phyloP scores from a whole-genome alignment of 2,797 vertebrate species.

The Clamator glandarius region DNA sequence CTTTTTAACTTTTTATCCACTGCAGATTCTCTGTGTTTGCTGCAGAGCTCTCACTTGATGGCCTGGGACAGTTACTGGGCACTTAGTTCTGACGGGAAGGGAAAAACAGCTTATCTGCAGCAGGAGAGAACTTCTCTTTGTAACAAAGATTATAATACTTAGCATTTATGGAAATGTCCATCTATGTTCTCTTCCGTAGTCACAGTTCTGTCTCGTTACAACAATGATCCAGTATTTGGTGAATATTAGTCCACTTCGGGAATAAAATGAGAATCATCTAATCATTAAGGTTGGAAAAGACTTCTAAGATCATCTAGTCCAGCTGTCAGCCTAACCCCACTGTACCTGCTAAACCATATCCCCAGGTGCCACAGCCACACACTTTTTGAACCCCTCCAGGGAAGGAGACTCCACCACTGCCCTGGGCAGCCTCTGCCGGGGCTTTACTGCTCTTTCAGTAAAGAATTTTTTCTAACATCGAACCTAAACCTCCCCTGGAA shows the following conservation, averaged over 20 bases:
- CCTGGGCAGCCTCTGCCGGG: too few species aligned
- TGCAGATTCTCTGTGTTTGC: background rate
- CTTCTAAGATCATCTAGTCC: too few species aligned
- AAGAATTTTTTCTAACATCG: too few species aligned
- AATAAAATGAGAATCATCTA: background rate
- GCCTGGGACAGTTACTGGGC: background rate
- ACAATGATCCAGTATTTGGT: background rate
- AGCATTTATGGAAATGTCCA: background rate
- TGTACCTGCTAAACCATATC: too few species aligned
- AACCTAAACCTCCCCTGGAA: too few species aligned
- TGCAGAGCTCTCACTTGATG: background rate
- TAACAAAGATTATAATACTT: background rate
- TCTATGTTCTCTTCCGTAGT: background rate
- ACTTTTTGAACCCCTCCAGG: too few species aligned
- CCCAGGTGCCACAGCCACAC: too few species aligned
- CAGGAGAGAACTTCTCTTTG: background rate
- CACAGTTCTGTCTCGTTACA: background rate
- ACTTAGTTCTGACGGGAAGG: background rate
- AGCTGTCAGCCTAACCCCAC: too few species aligned
- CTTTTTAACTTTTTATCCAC: background rate
- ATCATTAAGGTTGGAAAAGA: too few species aligned
- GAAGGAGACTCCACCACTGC: too few species aligned
- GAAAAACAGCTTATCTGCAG: background rate
- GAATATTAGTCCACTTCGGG: background rate
- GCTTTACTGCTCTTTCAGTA: too few species aligned